phyloP scores from a whole-genome alignment of 2,113 vertebrate species.

The Thamnophis sirtalis region DNA sequence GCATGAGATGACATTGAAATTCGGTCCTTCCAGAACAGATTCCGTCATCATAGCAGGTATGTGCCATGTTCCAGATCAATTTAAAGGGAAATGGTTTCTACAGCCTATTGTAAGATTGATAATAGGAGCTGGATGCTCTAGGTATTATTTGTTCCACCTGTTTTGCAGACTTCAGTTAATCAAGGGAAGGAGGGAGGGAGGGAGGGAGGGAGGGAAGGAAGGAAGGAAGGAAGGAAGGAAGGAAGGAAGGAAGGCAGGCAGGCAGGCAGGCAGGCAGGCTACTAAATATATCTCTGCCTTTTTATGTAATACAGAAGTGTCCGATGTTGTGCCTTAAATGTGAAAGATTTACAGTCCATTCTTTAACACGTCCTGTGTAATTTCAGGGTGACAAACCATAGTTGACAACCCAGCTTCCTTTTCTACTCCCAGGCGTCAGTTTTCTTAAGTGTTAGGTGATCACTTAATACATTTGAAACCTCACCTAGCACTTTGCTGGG shows the following conservation, averaged over 20 bases:
- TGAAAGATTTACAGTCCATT: slow-evolving; percentile 57
- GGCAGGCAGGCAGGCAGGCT: slow-evolving; percentile 47
- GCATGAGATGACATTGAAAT: slow-evolving; percentile 97
- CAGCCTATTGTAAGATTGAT: slow-evolving; percentile 60
- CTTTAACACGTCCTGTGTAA: slow-evolving; percentile 33
- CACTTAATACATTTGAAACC: slow-evolving; percentile 57
- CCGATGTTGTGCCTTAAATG: slow-evolving; percentile 46
- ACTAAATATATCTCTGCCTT: slow-evolving; percentile 44
- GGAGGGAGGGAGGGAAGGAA: slow-evolving; percentile 41
- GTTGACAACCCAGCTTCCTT: slow-evolving; percentile 46
- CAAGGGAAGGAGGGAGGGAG: slow-evolving; percentile 45
- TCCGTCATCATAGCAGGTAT: slow-evolving; percentile 98
- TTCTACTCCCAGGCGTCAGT: slow-evolving; percentile 52
- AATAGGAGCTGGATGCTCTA: slow-evolving; percentile 63
- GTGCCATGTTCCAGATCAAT: slow-evolving; percentile 30
- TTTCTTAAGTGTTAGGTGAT: slow-evolving; percentile 51
- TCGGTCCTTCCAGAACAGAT: slow-evolving; percentile 92
- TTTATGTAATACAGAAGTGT: slow-evolving; percentile 39
- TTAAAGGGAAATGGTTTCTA: slow-evolving; percentile 44
- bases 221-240: slow-evolving; percentile 43
- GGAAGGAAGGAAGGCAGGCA: slow-evolving; percentile 46
- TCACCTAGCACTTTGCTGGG: not conserved
- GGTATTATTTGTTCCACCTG: slow-evolving; percentile 45
- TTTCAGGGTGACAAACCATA: slow-evolving; percentile 47
- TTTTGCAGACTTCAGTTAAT: slow-evolving; percentile 71